These are phyloP conservation scores for Cacoxenus indagator DNA, from an alignment of 2,888 invertebrate species.

Conservation along the genomic window DNA sequence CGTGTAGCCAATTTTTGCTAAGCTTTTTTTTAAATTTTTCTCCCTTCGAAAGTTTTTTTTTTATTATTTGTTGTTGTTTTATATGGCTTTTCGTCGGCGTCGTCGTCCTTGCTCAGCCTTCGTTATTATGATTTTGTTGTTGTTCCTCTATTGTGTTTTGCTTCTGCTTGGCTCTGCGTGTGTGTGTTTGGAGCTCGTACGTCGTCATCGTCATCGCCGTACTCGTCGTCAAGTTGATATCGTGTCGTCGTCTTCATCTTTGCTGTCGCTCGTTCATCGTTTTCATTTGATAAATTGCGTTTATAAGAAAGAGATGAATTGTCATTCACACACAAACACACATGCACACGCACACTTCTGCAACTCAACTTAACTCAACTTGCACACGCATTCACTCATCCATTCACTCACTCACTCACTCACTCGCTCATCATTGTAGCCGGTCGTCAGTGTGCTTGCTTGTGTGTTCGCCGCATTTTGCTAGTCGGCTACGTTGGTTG, in stretches of 20 bases:
- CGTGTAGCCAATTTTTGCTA: conserved; percentile 1
- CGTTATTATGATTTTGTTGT: conserved; percentile 34
- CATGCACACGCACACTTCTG: conserved; percentile 27
- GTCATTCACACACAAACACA: conserved; percentile 49
- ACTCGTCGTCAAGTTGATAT: conserved; percentile 62
- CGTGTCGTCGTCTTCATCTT: conserved; percentile 65
- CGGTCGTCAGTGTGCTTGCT: conserved; percentile 26
- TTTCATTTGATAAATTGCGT: conserved; percentile 69
- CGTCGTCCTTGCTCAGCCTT: conserved; percentile 27
- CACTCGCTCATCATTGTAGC: not conserved
- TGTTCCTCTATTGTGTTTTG: not conserved
- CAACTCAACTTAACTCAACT: too few species aligned
- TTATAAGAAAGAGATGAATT: conserved; percentile 70
- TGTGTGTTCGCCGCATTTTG: conserved; percentile 36
- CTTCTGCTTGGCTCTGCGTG: not conserved
- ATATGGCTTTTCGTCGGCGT: conserved; percentile 2
- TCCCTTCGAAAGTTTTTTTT: too few species aligned
- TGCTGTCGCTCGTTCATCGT: conserved; percentile 67
- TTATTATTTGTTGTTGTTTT: not conserved
- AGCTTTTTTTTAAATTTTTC: not conserved
- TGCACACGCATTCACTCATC: not conserved
- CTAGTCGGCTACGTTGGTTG: conserved; percentile 47
- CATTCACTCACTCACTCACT: too few species aligned
- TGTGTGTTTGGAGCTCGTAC: conserved; percentile 1
- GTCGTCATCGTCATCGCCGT: conserved; percentile 30